Conservation (phyloP, 2,888 invertebrate genomes). For the Amphiduros pacificus region DNA sequence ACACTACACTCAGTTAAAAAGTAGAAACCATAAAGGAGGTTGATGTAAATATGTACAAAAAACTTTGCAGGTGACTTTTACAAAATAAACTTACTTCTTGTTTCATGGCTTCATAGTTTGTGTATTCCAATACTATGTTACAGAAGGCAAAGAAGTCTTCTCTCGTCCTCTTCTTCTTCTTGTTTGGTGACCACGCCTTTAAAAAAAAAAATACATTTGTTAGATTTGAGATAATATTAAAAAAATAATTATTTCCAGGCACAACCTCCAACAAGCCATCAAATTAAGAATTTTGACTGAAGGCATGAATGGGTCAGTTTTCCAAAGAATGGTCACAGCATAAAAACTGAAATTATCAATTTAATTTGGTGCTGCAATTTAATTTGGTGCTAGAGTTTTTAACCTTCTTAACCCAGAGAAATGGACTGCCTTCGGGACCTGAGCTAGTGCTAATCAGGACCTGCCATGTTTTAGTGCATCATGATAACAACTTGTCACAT, state of each 20-base stretch:
- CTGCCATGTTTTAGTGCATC: too few relatives aligned
- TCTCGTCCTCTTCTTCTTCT: constrained; percentile 35
- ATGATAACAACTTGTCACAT: too few relatives aligned
- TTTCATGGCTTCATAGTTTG: constrained; percentile 62
- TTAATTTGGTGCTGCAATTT: too few relatives aligned
- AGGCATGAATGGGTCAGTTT: too few relatives aligned
- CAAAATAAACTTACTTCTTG: constrained; percentile 58
- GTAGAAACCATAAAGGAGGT: not conserved
- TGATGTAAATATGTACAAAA: not conserved
- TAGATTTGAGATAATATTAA: not conserved
- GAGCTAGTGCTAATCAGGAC: too few relatives aligned
- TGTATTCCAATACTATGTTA: constrained; percentile 64
- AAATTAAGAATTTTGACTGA: too few relatives aligned
- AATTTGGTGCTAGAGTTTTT: not conserved
- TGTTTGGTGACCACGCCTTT: constrained; percentile 13
- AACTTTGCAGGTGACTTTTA: too few relatives aligned
- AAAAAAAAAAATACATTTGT: not conserved
- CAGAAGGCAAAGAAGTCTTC: constrained; percentile 66
- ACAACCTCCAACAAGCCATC: too few relatives aligned
- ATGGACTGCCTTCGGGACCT: too few relatives aligned
- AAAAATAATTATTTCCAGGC: not conserved
- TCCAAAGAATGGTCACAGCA: too few relatives aligned
- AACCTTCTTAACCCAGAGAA: too few relatives aligned
- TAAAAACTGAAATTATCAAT: too few relatives aligned
- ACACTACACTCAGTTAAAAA: not conserved